Evolutionary conservation across 2,113 vertebrate genomes (phyloP), one percentile per base, ranked within the genome.

Genomic region (Cathartes aura): DNA sequence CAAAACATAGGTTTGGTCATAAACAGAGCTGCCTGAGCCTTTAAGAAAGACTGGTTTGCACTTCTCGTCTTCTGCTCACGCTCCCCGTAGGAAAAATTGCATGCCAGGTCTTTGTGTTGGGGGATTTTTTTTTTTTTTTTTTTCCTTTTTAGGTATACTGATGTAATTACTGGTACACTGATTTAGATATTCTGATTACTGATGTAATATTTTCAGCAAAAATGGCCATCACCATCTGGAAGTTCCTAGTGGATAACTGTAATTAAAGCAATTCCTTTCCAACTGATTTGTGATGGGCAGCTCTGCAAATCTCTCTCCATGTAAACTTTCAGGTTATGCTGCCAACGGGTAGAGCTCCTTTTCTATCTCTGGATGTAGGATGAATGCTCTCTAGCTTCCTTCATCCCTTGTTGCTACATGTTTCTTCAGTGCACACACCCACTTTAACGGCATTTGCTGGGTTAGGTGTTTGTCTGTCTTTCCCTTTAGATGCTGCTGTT

Each of bases 351-450:
- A 50, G 56, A 91, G 52, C 50, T 87, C 32, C 74, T 67, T 83
- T 43, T 22, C 1, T 21, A 0, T 3, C n/a, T 47, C 1, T 18
- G 82, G 26, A 67, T 42, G 59, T 26, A 74, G 82, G 60, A 38
- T 43, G 75, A 88, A 82, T 64, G 87, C 81, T 93, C 48, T 72
- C 29, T 16, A 40, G 26, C 82, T 93, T 52, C 80, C 86, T 70
- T 32, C 53, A 47, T 59, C 92, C 96, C 87, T 34, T 96, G 95
- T 89, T 72, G 83, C 68, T 94, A 45, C 94, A 84, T 1, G 90
- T 68, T 66, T 63, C 60, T 18, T 10, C 7, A n/a, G 13, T 10
- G 82, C 68, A 29, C 94, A 93, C 89, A 68, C 95, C 91, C 96
- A 53, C 43, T 59, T 24, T 6, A 82, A 56, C 13, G 8, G 86